Evolutionary conservation across 2,113 vertebrate species (phyloP).

Genomic region (Arizona elegans): DNA sequence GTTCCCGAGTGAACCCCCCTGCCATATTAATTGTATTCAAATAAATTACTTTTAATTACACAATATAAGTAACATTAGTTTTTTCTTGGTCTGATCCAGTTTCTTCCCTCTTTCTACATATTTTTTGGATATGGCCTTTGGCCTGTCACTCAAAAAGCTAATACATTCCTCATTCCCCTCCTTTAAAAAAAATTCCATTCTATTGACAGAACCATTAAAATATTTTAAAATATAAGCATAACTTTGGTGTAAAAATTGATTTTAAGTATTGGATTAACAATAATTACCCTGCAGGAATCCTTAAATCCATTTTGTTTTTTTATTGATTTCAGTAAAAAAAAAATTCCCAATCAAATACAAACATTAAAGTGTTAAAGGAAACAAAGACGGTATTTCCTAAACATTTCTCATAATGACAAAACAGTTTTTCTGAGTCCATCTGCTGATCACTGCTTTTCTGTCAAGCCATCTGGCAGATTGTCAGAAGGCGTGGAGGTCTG

Average conservation of each 20-base stretch:
- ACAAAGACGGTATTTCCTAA: neutral
- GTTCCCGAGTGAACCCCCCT: neutral
- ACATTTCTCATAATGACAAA: neutral
- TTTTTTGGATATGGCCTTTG: neutral
- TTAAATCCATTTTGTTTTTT: neutral
- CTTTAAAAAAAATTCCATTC: neutral
- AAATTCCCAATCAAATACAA: neutral
- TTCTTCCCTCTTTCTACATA: neutral
- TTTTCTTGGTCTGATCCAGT: neutral
- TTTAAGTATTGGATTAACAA: neutral
- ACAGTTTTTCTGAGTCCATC: neutral
- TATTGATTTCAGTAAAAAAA: neutral
- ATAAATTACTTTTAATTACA: neutral
- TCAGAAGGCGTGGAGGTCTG: neutral
- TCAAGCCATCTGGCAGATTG: neutral
- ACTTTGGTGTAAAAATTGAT: neutral
- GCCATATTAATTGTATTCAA: neutral
- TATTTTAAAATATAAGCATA: neutral
- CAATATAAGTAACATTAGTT: neutral
- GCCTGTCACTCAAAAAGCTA: neutral
- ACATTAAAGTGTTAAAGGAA: neutral
- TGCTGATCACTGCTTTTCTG: neutral
- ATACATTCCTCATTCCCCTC: neutral
- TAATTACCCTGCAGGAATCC: neutral
- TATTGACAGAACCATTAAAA: neutral